Evolutionary conservation across 2,888 invertebrate species (phyloP).

Genomic region (Eilema sororculum): DNA sequence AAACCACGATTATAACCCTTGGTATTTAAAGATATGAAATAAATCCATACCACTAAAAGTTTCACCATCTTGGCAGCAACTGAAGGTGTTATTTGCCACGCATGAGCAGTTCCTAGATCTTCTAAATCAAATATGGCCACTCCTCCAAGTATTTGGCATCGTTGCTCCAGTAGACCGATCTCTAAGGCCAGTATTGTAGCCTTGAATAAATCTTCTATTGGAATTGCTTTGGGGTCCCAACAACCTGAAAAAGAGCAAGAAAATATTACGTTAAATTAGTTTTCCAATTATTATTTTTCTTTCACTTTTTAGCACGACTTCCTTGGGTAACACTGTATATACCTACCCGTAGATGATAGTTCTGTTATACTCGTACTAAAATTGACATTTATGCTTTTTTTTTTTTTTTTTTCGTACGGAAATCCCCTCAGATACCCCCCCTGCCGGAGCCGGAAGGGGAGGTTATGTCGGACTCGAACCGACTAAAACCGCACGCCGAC

Average conservation of each 20-base stretch:
- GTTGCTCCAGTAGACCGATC: slow-evolving; percentile 91
- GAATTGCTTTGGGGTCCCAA: slow-evolving; percentile 90
- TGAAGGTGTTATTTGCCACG: slow-evolving; percentile 91
- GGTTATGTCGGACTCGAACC: too few relatives aligned
- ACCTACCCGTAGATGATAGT: too few relatives aligned
- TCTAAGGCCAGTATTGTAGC: slow-evolving; percentile 91
- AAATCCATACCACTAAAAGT: slow-evolving; percentile 88
- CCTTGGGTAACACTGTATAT: too few relatives aligned
- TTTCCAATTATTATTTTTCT: background rate
- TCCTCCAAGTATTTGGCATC: slow-evolving; percentile 92
- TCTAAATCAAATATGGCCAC: slow-evolving; percentile 92
- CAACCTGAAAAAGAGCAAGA: slow-evolving; percentile 84
- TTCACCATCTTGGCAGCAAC: slow-evolving; percentile 90
- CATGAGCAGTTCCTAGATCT: slow-evolving; percentile 90
- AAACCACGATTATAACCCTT: too few relatives aligned
- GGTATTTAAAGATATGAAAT: too few relatives aligned
- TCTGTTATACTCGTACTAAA: too few relatives aligned
- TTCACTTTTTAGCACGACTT: too few relatives aligned
- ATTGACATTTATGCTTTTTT: too few relatives aligned
- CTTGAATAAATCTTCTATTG: slow-evolving; percentile 91
- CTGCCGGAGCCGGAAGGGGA: too few relatives aligned
- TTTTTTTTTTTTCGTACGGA: too few relatives aligned
- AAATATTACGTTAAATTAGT: background rate
- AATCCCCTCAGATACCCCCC: too few relatives aligned
- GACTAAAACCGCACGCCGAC: too few relatives aligned